Evolutionary conservation across 2,888 invertebrate species (phyloP), one percentile per base, ranked within the genome.

Genomic region (Teleiodes luculella): DNA sequence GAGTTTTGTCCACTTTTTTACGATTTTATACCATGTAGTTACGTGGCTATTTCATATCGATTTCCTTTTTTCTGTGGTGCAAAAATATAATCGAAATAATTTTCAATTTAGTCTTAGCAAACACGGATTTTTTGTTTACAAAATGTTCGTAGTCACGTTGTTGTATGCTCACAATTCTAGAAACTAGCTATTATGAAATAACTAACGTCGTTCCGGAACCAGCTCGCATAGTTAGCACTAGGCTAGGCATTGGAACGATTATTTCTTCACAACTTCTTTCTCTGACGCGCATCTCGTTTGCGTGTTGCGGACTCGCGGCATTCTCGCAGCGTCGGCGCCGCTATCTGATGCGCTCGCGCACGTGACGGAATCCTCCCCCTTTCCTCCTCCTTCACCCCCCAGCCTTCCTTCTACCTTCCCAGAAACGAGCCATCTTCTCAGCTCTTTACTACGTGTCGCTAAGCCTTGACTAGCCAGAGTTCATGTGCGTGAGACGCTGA

Each of bases 341-440:
- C 70, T 83, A 83, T 85, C 83, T 65, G 82, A 85, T 84, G 73
- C 72, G 72, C 74, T 61, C 55, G 68, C 68, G 78, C 80, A 82
- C 86, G 86, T 87, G 86, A 82, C 72, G 84, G 82, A 73, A 83
- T 81, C 74, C 64, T 60, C 55, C 59, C 65, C 61, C 59, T 56
- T 59, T 54, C 55, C 61, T 53, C 60, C 51, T 41, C 47, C 45
- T 35, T n/a, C 20, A n/a, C 18, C 43, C 45, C 61, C 51, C 41
- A 7, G 4, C 52, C 28, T 11, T 43, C 43, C 28, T 28, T 43
- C 7, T n/a, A 13, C 43, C 43, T 43, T 28, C 43, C 28, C 43
- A 43, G 68, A 68, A 69, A 64, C 63, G 57, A 61, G 59, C 61
- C 67, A 64, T 61, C 59, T 54, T 59, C 59, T 57, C 60, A 54